Evolutionary conservation across 2,797 vertebrate species (phyloP).

Genomic region (Oryzias sinensis): DNA sequence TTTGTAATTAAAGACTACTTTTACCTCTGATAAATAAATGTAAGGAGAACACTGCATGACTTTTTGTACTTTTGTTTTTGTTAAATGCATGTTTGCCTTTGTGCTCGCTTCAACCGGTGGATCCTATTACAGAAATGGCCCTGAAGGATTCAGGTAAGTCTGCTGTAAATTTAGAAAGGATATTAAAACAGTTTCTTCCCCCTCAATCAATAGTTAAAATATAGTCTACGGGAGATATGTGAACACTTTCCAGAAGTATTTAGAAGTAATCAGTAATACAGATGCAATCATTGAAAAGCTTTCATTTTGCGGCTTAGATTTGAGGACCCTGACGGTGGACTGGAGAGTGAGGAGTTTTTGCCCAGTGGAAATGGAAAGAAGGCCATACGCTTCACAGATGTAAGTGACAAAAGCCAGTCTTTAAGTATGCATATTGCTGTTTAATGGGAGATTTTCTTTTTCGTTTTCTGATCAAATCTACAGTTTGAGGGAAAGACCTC

Average conservation of each 20-base stretch:
- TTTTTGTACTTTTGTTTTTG: conserved; percentile 19
- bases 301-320: conserved; percentile 69
- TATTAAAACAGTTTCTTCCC: conserved; percentile 10
- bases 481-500: conserved; percentile 98
- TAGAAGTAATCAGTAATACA: background rate
- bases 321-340: conserved; percentile 78
- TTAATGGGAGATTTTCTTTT: conserved; percentile 7
- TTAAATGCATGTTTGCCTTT: conserved; percentile 76
- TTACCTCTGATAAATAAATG: conserved; percentile 5
- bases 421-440: background rate
- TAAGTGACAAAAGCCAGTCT: conserved; percentile 66
- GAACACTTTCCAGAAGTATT: background rate
- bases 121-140: conserved; percentile 74
- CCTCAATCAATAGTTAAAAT: background rate
- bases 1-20: conserved; percentile 9
- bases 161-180: background rate
- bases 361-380: conserved; percentile 83
- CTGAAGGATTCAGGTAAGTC: conserved; percentile 74
- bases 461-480: background rate
- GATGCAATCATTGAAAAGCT: background rate
- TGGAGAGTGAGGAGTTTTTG: conserved; percentile 87
- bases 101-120: conserved; percentile 56
- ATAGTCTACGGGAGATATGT: conserved; percentile 2
- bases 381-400: conserved; percentile 87
- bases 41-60: conserved; percentile 26